These are phyloP conservation scores for Numida meleagris DNA, from an alignment of 2,113 vertebrate species.

Conservation along the genomic window DNA sequence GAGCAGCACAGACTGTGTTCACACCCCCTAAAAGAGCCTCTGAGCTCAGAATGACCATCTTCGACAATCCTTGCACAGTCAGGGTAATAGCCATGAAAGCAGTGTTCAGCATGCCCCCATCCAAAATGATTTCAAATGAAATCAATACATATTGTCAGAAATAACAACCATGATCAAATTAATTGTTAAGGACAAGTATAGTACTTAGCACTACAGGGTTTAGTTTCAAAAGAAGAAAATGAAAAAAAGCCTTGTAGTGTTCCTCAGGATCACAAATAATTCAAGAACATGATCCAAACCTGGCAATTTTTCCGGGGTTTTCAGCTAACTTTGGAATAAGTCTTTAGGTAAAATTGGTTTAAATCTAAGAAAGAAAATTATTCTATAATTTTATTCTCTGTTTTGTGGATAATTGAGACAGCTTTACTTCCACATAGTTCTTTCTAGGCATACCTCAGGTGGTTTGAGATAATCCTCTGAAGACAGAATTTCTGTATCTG, in stretches of 20 bases:
- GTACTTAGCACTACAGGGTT: not conserved
- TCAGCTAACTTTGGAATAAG: not conserved
- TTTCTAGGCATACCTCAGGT: not conserved
- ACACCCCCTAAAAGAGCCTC: not conserved
- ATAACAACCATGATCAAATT: not conserved
- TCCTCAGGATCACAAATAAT: fast-evolving
- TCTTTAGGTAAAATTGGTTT: not conserved
- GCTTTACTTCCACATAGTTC: not conserved
- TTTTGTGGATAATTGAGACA: not conserved
- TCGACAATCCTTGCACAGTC: not conserved
- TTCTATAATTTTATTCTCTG: not conserved
- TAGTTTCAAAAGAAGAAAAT: not conserved
- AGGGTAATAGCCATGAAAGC: not conserved
- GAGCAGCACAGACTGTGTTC: not conserved
- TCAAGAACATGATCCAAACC: not conserved
- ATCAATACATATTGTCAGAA: not conserved
- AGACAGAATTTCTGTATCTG: not conserved
- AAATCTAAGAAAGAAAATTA: not conserved
- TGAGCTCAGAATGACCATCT: not conserved
- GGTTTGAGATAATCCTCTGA: not conserved
- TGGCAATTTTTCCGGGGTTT: not conserved
- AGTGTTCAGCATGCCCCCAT: not conserved
- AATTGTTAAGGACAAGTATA: not conserved
- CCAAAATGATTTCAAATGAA: not conserved
- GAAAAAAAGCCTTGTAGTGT: not conserved